A percentile compares a stretch with the other conserved stretches of the same genome.
phyloP scores from a whole-genome alignment of 2,113 vertebrate genomes.

The Pterocles gutturalis region DNA sequence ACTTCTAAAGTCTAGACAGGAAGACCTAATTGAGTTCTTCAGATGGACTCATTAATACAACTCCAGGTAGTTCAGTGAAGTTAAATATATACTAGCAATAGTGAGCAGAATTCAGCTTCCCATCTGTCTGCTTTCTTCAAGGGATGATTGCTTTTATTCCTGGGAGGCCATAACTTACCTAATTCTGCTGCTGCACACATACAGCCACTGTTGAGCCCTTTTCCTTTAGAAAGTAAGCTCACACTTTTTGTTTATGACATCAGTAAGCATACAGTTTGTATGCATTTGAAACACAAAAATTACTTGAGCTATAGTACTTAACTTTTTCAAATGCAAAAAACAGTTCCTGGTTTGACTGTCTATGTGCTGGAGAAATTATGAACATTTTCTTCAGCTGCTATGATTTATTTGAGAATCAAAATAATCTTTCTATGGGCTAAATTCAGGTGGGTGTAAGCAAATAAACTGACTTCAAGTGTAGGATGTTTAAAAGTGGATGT shows the following conservation, averaged over 20 bases:
- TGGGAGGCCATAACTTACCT: not conserved
- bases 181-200: not conserved
- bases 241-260: not conserved
- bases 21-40: slow-evolving; percentile 6
- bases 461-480: not conserved
- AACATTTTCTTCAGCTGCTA: not conserved
- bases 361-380: not conserved
- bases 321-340: not conserved
- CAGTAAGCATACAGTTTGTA: not conserved
- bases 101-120: not conserved
- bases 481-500: not conserved
- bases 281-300: not conserved
- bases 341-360: not conserved
- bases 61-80: not conserved
- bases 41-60: not conserved
- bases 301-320: not conserved
- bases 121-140: slow-evolving; percentile 16
- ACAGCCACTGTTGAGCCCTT: not conserved
- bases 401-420: not conserved
- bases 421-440: not conserved
- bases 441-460: not conserved
- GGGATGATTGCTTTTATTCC: not conserved
- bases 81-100: slow-evolving; percentile 14
- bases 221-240: not conserved
- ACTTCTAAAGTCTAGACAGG: slow-evolving; percentile 41